These are phyloP conservation scores for Phallusia fumigata DNA, from an alignment of 23 tunicate genomes.

Conservation along the genomic window DNA sequence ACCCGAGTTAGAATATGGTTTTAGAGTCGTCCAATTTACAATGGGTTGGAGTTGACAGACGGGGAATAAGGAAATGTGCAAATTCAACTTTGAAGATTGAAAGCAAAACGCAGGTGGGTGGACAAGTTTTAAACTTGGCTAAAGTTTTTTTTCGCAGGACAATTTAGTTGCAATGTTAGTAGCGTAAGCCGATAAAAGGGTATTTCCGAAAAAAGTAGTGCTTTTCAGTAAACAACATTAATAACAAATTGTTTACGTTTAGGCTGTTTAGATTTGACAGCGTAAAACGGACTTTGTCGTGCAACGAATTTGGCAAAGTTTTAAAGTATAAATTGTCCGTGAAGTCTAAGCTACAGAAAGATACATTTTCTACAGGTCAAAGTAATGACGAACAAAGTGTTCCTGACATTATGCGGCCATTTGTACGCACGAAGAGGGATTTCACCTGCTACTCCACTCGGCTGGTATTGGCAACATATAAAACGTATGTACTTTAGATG, in stretches of 20 bases:
- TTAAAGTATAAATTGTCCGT: too few species aligned
- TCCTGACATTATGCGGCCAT: background rate
- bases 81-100: background rate
- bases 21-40: background rate
- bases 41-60: background rate
- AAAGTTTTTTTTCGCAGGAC: too few species aligned
- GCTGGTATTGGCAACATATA: conserved; percentile 5
- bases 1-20: background rate
- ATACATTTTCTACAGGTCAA: background rate
- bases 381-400: background rate
- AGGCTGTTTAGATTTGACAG: too few species aligned
- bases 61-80: background rate
- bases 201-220: too few species aligned
- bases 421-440: background rate
- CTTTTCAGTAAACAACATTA: too few species aligned
- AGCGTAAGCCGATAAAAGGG: too few species aligned
- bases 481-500: background rate
- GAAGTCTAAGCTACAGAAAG: too few species aligned
- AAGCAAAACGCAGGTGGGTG: background rate
- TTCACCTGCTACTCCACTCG: background rate
- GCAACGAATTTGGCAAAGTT: too few species aligned
- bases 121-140: too few species aligned
- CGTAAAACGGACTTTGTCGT: too few species aligned
- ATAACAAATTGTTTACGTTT: too few species aligned
- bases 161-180: too few species aligned